These are phyloP conservation scores for Ochotona princeps DNA, from an alignment of 2,113 vertebrate species.

Conservation along the genomic window DNA sequence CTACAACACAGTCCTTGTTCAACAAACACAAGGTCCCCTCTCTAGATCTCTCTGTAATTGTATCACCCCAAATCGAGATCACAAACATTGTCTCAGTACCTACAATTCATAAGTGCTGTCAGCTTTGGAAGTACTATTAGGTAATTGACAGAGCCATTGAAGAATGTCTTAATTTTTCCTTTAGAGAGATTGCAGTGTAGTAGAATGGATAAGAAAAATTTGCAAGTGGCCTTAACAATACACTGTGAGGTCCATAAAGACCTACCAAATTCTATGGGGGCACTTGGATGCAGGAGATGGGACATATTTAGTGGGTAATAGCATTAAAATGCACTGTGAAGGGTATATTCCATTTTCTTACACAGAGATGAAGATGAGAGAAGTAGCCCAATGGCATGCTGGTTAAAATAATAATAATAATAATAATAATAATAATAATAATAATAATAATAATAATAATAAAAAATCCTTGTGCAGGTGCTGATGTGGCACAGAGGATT, in stretches of 20 bases:
- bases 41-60: constrained; percentile 7
- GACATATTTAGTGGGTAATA: not conserved
- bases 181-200: not conserved
- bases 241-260: not conserved
- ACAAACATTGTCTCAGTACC: not conserved
- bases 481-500: too few species aligned
- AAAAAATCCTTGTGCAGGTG: too few species aligned
- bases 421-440: too few species aligned
- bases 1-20: not conserved
- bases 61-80: not conserved
- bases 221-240: not conserved
- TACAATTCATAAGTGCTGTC: not conserved
- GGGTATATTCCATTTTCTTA: not conserved
- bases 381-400: not conserved
- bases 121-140: not conserved
- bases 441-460: too few species aligned
- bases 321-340: not conserved
- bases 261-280: too few species aligned
- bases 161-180: not conserved
- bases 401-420: not conserved
- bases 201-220: not conserved
- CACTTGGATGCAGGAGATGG: not conserved
- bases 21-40: not conserved
- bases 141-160: not conserved
- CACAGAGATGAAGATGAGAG: not conserved